Conservation (phyloP, 2,797 vertebrate species). For the Tenualosa ilisha region DNA sequence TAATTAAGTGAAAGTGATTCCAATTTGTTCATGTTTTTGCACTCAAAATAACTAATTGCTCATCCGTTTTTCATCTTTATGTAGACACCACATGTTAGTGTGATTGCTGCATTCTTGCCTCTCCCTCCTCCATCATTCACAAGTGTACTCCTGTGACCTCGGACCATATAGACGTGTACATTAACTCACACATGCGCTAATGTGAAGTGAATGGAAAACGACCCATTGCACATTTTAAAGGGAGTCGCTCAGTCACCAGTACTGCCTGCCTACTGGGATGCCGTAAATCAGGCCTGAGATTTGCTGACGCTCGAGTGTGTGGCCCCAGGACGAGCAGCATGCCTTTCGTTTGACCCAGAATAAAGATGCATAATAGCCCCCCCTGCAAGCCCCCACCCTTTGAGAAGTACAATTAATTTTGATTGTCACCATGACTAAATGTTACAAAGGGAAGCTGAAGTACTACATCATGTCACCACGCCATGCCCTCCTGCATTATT, state of each 20-base stretch:
- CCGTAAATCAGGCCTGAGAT: neutral
- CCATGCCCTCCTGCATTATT: neutral
- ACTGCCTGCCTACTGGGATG: neutral
- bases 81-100: neutral
- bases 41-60: neutral
- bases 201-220: neutral
- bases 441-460: neutral
- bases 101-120: neutral
- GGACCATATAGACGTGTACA: neutral
- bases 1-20: neutral
- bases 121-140: neutral
- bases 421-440: constrained; percentile 6
- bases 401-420: neutral
- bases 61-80: neutral
- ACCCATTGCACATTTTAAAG: neutral
- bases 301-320: neutral
- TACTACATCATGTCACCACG: neutral
- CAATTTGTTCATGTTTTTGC: neutral
- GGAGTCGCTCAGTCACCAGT: neutral
- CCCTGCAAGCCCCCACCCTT: neutral
- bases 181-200: neutral
- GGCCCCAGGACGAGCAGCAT: neutral
- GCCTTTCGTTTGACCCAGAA: neutral
- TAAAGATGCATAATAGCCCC: neutral
- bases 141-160: neutral